Evolutionary conservation across 2,888 invertebrate species (phyloP), one percentile per base, ranked within the genome.

Genomic region (Furcula furcula): DNA sequence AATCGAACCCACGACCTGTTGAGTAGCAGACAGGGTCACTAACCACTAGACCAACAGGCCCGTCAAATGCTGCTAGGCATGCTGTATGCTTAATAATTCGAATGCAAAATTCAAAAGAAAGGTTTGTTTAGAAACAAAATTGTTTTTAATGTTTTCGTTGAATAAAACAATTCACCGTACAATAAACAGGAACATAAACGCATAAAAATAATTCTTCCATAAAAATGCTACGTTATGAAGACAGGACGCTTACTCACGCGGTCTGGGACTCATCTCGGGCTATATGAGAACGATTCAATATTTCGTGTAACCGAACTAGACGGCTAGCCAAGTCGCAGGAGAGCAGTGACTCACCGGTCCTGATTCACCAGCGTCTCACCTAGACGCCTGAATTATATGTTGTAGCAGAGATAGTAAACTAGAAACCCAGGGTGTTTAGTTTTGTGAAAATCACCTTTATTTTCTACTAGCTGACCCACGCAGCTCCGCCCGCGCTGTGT

Each of bases 381-480:
- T 65, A 69, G 60, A 14, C 37, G 58, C 50, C 65, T 63, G 62
- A 69, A 67, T 76, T 74, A 68, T 65, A 52, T 58, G 18, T 42
- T 37, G 33, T 29, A n/a, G n/a, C 26, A 14, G 26, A 14, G 14
- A n/a, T 26, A 20, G n/a, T n/a, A 10, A 10, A 9, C 21, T n/a
- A n/a, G n/a, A n/a, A n/a, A n/a, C n/a, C n/a, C n/a, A n/a, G n/a
- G n/a, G n/a, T n/a, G n/a, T n/a, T n/a, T n/a, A n/a, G n/a, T n/a
- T n/a, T n/a, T n/a, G n/a, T n/a, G n/a, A n/a, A n/a, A n/a, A n/a
- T n/a, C n/a, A n/a, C n/a, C n/a, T n/a, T n/a, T n/a, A n/a, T n/a
- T n/a, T n/a, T n/a, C n/a, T n/a, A n/a, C n/a, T n/a, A n/a, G n/a
- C n/a, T n/a, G n/a, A n/a, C n/a, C n/a, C n/a, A n/a, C n/a, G n/a